Conservation (phyloP, 2,113 vertebrate genomes). For the Synodontis membranacea region DNA sequence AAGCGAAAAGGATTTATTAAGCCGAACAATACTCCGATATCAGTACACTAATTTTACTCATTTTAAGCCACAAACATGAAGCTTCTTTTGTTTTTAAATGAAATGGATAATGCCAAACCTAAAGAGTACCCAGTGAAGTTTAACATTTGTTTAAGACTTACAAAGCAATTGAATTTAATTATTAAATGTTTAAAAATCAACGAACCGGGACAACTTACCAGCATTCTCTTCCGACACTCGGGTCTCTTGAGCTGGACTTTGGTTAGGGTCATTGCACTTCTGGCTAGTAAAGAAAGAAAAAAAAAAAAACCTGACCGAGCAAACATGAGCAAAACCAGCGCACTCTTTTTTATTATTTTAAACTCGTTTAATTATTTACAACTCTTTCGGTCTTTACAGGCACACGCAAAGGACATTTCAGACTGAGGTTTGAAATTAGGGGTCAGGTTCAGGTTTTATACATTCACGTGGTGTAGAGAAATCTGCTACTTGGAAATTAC, state of each 20-base stretch:
- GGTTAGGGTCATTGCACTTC: conserved; percentile 42
- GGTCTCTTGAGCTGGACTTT: conserved; percentile 62
- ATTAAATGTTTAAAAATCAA: background rate
- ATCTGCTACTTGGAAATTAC: background rate
- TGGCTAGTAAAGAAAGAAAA: conserved; percentile 41
- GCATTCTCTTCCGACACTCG: conserved; percentile 45
- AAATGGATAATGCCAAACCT: background rate
- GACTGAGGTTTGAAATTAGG: background rate
- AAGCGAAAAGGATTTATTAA: background rate
- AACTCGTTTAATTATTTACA: conserved; percentile 24
- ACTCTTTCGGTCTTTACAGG: background rate
- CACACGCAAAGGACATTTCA: background rate
- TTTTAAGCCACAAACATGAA: background rate
- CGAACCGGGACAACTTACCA: conserved; percentile 25
- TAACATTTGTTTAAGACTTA: background rate
- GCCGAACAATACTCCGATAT: background rate
- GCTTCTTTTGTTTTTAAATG: background rate
- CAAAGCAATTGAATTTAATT: background rate
- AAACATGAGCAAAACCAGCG: conserved; percentile 2
- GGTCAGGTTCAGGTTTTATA: background rate
- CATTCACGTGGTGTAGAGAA: background rate
- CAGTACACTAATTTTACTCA: background rate
- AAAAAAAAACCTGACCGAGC: conserved; percentile 39
- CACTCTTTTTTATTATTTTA: background rate
- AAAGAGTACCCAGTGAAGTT: background rate